A percentile compares a stretch with the other conserved stretches of the same genome.
phyloP scores from a whole-genome alignment of 92 coral and sea anemone species.

The Epizoanthus scotinus region DNA sequence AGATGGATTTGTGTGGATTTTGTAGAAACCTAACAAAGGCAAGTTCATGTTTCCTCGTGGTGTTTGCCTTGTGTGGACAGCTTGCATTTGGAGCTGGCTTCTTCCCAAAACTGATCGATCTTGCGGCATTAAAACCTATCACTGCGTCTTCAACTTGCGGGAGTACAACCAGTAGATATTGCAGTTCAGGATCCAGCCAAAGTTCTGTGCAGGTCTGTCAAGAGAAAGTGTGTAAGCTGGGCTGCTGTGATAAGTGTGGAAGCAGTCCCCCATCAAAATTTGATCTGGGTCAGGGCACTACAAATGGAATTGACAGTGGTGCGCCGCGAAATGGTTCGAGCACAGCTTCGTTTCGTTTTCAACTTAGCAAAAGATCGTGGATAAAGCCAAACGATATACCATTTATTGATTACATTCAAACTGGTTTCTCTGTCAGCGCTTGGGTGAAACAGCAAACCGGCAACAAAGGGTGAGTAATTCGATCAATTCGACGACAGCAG shows the following conservation, averaged over 20 bases:
- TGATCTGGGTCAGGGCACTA: constrained; percentile 46
- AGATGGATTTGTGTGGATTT: neutral
- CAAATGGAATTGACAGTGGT: constrained; percentile 59
- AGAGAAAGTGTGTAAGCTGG: constrained; percentile 73
- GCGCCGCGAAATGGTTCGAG: constrained; percentile 71
- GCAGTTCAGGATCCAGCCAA: constrained; percentile 52
- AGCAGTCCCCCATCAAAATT: constrained; percentile 46
- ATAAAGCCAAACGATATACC: constrained; percentile 64
- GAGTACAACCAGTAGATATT: constrained; percentile 58
- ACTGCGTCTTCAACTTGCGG: constrained; percentile 92
- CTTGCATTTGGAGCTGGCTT: constrained; percentile 45
- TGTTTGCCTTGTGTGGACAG: constrained; percentile 45
- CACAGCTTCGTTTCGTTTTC: constrained; percentile 66
- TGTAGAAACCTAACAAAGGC: neutral
- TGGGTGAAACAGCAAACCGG: constrained; percentile 86
- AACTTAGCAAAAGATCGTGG: constrained; percentile 51
- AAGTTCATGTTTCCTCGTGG: constrained; percentile 38
- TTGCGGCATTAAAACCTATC: constrained; percentile 73
- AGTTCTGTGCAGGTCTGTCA: constrained; percentile 68
- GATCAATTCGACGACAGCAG: neutral
- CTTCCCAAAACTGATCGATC: constrained; percentile 72
- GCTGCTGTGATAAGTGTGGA: constrained; percentile 76
- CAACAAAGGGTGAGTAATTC: constrained; percentile 80
- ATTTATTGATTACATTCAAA: constrained; percentile 50
- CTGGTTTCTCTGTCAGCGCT: constrained; percentile 76